phyloP scores from a whole-genome alignment of 1,140 invertebrate genomes.

The Drosophila ohnishii region DNA sequence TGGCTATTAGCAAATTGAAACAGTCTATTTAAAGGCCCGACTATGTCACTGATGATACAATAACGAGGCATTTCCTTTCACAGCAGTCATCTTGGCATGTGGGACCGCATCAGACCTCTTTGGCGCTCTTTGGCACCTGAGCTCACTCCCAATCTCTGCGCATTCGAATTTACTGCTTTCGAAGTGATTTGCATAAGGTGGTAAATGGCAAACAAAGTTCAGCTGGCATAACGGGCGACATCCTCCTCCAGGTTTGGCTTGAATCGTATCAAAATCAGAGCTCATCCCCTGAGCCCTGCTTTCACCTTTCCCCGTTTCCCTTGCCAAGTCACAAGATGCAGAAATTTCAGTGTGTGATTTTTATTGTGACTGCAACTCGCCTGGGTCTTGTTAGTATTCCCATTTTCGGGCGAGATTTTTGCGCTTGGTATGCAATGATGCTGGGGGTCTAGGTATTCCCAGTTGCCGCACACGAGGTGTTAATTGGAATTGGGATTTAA shows the following conservation, averaged over 20 bases:
- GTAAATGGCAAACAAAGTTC: conserved; percentile 59
- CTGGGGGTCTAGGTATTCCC: background rate
- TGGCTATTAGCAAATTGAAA: conserved; percentile 71
- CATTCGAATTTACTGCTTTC: conserved; percentile 22
- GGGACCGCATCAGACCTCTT: conserved; percentile 2
- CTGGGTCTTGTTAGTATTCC: conserved; percentile 60
- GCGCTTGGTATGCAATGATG: conserved; percentile 1
- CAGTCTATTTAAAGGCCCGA: conserved; percentile 47
- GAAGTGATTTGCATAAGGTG: conserved; percentile 62
- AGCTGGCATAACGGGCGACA: conserved; percentile 14
- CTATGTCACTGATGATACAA: conserved; percentile 28
- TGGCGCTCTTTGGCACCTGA: conserved; percentile 10
- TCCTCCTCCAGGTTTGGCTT: background rate
- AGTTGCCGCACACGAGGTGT: conserved; percentile 8
- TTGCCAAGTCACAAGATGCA: conserved; percentile 20
- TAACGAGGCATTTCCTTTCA: conserved; percentile 34
- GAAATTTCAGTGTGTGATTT: conserved; percentile 58
- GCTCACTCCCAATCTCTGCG: background rate
- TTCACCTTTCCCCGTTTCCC: background rate
- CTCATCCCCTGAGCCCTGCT: conserved; percentile 12
- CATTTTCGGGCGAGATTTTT: conserved; percentile 26
- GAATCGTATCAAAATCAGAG: conserved; percentile 17
- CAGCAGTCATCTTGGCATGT: conserved; percentile 38
- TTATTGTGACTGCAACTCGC: conserved; percentile 60
- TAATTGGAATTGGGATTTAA: conserved; percentile 16